These are phyloP conservation scores for Echeneis naucrates DNA, from an alignment of 2,797 vertebrate species.

Conservation along the genomic window DNA sequence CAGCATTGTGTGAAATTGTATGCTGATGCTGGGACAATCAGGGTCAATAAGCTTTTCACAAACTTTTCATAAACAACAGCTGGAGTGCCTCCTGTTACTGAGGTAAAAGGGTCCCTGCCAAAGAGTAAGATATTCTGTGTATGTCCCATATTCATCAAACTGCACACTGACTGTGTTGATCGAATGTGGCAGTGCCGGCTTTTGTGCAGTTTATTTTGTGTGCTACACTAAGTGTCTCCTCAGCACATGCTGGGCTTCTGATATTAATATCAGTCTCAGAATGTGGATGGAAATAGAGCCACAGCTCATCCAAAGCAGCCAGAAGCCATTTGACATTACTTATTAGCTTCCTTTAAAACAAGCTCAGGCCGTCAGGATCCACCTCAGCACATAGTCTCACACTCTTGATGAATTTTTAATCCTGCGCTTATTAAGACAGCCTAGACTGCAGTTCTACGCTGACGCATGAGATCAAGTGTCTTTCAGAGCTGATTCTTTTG, in stretches of 20 bases:
- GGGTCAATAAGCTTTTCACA: background rate
- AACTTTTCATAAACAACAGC: too few species aligned
- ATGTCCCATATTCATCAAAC: background rate
- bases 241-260: conserved; percentile 65
- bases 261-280: conserved; percentile 82
- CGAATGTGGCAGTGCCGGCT: conserved; percentile 32
- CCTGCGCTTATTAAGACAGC: background rate
- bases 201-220: conserved; percentile 28
- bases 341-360: conserved; percentile 57
- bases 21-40: background rate
- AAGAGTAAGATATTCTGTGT: background rate
- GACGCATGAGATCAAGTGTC: background rate
- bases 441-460: background rate
- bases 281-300: conserved; percentile 80
- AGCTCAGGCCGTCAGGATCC: conserved; percentile 24
- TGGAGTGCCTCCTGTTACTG: background rate
- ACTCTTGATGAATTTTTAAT: background rate
- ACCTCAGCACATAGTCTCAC: background rate
- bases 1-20: background rate
- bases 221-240: conserved; percentile 53
- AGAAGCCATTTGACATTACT: conserved; percentile 68
- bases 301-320: conserved; percentile 58
- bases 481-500: background rate
- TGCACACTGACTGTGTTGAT: conserved; percentile 18
- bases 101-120: background rate